A percentile compares a stretch with the other conserved stretches of the same genome.
Conservation (phyloP, 2,797 vertebrate genomes). For the Takifugu ocellatus region DNA sequence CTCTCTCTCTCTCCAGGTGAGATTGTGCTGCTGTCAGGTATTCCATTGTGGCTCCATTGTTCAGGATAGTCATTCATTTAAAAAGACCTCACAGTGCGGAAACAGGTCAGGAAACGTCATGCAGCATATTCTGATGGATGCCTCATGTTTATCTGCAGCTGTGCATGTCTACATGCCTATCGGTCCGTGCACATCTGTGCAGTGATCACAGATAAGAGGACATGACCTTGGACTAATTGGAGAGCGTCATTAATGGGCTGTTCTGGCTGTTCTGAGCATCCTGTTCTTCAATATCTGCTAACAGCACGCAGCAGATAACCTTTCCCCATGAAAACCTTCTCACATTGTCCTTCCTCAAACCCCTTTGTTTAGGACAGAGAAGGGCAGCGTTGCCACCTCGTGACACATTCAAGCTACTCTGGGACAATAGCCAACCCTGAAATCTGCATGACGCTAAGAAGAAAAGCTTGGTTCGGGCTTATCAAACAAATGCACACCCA, state of each 20-base stretch:
- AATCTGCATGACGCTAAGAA: constrained; percentile 11
- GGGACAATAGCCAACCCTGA: constrained; percentile 44
- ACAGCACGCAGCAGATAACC: constrained; percentile 62
- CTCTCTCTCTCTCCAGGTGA: constrained; percentile 31
- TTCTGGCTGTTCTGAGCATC: constrained; percentile 35
- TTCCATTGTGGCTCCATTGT: constrained; percentile 29
- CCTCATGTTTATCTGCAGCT: constrained; percentile 17
- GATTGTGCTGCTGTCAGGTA: constrained; percentile 22
- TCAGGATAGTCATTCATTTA: constrained; percentile 39
- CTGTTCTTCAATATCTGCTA: constrained; percentile 43
- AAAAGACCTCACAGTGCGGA: constrained; percentile 14
- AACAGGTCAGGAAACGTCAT: constrained; percentile 40
- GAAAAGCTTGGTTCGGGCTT: constrained; percentile 10
- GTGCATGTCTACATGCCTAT: constrained; percentile 9
- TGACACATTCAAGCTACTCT: constrained; percentile 28
- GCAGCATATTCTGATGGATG: constrained; percentile 32
- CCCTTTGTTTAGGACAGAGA: constrained; percentile 50
- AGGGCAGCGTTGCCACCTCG: constrained; percentile 26
- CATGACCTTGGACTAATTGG: constrained; percentile 48
- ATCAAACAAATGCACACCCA: constrained; percentile 13
- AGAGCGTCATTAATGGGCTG: constrained; percentile 43
- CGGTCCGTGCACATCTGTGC: constrained; percentile 11
- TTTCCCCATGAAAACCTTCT: constrained; percentile 51
- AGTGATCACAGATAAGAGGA: constrained; percentile 24
- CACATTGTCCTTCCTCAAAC: constrained; percentile 52